A percentile compares a stretch with the other conserved stretches of the same genome.
Evolutionary conservation across 1,140 invertebrate species (phyloP).

Genomic region (Chionoecetes opilio): DNA sequence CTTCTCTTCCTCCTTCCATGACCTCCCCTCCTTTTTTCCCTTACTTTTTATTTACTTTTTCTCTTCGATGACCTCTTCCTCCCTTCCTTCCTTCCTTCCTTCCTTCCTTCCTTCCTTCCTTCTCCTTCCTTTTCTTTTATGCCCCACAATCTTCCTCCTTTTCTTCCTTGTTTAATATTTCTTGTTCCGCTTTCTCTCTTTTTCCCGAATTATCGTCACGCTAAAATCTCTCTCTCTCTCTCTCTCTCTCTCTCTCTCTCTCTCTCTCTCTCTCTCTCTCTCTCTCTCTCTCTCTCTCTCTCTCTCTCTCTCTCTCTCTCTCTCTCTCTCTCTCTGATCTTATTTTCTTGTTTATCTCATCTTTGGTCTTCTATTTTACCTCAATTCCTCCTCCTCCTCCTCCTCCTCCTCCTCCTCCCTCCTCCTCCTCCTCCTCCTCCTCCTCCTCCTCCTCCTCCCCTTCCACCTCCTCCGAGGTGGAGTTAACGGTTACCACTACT

Average conservation of each 20-base stretch:
- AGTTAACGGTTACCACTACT: no score
- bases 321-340: neutral
- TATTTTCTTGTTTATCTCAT: neutral
- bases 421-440: neutral
- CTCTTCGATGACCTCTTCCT: neutral
- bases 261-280: neutral
- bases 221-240: neutral
- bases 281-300: neutral
- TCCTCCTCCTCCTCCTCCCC: neutral
- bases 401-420: neutral
- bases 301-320: neutral
- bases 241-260: neutral
- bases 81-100: neutral
- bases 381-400: no score
- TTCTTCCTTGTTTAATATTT: neutral
- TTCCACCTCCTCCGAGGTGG: no score
- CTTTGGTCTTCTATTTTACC: no score
- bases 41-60: neutral
- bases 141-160: neutral
- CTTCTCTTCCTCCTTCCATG: neutral
- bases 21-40: neutral
- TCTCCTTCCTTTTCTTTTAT: neutral
- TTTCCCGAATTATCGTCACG: neutral
- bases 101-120: neutral
- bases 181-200: neutral